phyloP scores from a whole-genome alignment of 2,888 invertebrate genomes.

The Arenicola marina region DNA sequence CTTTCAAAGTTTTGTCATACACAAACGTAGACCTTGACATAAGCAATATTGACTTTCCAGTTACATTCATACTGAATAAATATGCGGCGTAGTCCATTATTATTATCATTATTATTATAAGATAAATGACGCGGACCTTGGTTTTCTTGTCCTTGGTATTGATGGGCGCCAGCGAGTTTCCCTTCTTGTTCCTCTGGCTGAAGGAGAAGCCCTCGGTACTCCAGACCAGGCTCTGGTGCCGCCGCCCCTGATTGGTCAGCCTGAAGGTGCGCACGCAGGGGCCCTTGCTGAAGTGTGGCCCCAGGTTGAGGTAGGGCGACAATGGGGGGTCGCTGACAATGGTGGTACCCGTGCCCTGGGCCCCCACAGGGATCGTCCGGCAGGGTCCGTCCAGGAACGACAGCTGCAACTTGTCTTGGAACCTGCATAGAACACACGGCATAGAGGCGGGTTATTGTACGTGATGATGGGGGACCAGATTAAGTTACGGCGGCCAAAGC shows the following conservation, averaged over 20 bases:
- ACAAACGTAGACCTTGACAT: too few relatives aligned
- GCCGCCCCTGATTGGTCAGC: slow-evolving; percentile 59
- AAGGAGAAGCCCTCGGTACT: slow-evolving; percentile 56
- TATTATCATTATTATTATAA: not conserved
- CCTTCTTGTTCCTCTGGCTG: slow-evolving; percentile 37
- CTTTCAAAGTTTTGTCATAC: too few relatives aligned
- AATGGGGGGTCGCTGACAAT: slow-evolving; percentile 69
- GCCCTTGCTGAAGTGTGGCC: slow-evolving; percentile 66
- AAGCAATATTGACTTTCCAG: not conserved
- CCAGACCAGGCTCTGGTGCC: slow-evolving; percentile 61
- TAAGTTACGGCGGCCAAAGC: too few relatives aligned
- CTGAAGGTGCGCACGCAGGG: slow-evolving; percentile 48
- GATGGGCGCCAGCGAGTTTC: slow-evolving; percentile 33
- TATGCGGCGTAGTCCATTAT: not conserved
- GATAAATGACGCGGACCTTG: slow-evolving; percentile 35
- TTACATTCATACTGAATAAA: not conserved
- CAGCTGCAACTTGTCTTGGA: slow-evolving; percentile 59
- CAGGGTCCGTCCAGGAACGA: slow-evolving; percentile 62
- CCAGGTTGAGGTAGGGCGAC: slow-evolving; percentile 67
- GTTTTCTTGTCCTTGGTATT: slow-evolving; percentile 51
- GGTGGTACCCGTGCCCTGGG: slow-evolving; percentile 71
- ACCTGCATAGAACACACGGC: too few relatives aligned
- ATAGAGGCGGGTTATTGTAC: too few relatives aligned
- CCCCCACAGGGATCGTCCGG: slow-evolving; percentile 64
- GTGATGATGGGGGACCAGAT: too few relatives aligned